These are phyloP conservation scores for Nephila pilipes DNA, from an alignment of 1,140 invertebrate genomes.

Conservation along the genomic window DNA sequence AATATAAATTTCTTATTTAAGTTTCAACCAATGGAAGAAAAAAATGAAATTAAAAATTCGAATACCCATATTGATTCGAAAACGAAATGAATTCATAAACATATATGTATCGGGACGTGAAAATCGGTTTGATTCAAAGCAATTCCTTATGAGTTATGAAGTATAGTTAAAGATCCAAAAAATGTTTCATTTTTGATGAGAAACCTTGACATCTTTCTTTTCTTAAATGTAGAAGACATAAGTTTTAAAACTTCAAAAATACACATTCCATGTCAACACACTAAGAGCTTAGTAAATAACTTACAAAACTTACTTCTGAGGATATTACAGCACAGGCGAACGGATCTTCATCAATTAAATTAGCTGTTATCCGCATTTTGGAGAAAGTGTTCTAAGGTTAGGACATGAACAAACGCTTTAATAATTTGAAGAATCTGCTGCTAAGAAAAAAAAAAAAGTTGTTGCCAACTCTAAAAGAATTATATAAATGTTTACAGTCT, in stretches of 20 bases:
- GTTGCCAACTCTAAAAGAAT: conserved; percentile 30
- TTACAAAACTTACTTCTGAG: neutral
- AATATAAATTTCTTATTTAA: no score
- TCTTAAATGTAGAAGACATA: neutral
- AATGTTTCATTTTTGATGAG: neutral
- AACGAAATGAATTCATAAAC: no score
- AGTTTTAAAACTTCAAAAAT: neutral
- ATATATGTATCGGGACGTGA: no score
- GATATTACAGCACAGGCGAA: neutral
- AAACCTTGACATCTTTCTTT: neutral
- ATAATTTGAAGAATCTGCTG: neutral
- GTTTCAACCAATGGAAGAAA: no score
- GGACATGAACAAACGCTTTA: conserved; percentile 21
- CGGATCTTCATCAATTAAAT: conserved; percentile 24
- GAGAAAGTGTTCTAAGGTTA: neutral
- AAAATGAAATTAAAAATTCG: no score
- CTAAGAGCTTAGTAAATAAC: no score
- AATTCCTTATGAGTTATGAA: neutral
- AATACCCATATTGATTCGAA: no score
- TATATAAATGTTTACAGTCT: neutral
- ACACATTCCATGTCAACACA: neutral
- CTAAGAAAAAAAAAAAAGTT: conserved; percentile 50
- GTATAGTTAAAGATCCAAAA: neutral
- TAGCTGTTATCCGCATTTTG: conserved; percentile 48
- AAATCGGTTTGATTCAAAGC: neutral